phyloP scores from a whole-genome alignment of 2,888 invertebrate species.

The Drosophila glabriapex region DNA sequence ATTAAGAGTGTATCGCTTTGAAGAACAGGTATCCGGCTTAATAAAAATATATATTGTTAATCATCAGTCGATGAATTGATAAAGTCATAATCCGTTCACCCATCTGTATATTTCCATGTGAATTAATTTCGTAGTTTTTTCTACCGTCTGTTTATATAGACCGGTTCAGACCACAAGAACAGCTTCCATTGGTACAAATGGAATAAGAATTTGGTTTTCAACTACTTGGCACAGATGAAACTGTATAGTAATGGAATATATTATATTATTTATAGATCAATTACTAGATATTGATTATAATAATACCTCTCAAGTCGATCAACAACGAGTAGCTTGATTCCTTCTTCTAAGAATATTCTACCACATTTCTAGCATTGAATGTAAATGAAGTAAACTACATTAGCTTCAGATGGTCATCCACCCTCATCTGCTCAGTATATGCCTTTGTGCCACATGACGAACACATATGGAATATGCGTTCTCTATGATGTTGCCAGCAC shows the following conservation, averaged over 20 bases:
- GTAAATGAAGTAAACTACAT: slow-evolving; percentile 1
- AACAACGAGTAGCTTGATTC: not conserved
- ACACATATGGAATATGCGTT: slow-evolving; percentile 45
- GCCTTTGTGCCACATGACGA: slow-evolving; percentile 34
- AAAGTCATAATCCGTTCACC: not conserved
- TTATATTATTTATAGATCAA: not conserved
- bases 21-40: not conserved
- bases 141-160: no score
- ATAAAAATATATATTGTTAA: not conserved
- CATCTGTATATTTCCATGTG: not conserved
- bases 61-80: not conserved
- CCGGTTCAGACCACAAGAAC: not conserved
- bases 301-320: not conserved
- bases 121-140: not conserved
- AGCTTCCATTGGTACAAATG: not conserved
- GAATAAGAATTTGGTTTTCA: no score
- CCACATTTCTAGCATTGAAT: not conserved
- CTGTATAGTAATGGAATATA: not conserved
- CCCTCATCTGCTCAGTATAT: slow-evolving; percentile 2
- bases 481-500: slow-evolving; percentile 38
- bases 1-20: not conserved
- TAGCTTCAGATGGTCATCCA: slow-evolving; percentile 17
- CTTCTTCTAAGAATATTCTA: no score
- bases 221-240: no score
- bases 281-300: not conserved